Conservation (phyloP, 2,888 invertebrate genomes). For the Xiphydria camelus region DNA sequence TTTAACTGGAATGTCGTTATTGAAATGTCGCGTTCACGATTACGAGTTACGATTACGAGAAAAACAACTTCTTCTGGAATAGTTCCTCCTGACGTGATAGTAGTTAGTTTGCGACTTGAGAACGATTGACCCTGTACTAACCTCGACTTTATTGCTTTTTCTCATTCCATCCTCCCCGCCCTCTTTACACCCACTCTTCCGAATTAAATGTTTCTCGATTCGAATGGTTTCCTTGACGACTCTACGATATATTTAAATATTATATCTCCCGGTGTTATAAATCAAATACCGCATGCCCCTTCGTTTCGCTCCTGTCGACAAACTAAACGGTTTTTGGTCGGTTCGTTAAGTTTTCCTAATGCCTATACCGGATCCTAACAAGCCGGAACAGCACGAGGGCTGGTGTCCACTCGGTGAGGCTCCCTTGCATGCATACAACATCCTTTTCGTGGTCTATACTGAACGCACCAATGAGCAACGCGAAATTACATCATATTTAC, state of each 20-base stretch:
- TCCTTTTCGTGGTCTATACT: constrained; percentile 35
- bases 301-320: too few species aligned
- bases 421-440: constrained; percentile 45
- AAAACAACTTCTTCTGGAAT: constrained; percentile 15
- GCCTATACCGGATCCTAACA: constrained; percentile 84
- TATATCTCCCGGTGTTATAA: too few species aligned
- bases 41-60: too few species aligned
- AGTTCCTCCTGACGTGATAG: constrained; percentile 21
- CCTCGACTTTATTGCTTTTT: constrained; percentile 32
- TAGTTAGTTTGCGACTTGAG: constrained; percentile 37
- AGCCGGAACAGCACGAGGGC: constrained; percentile 88
- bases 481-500: too few species aligned
- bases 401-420: constrained; percentile 85
- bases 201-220: too few species aligned
- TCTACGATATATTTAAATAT: too few species aligned
- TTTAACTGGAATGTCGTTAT: too few species aligned
- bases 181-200: background rate
- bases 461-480: too few species aligned
- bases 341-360: constrained; percentile 62
- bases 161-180: constrained; percentile 15
- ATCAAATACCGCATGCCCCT: too few species aligned
- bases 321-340: too few species aligned
- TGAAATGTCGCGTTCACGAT: too few species aligned
- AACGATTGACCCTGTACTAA: constrained; percentile 41
- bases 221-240: too few species aligned